Conservation (phyloP, 2,113 vertebrate species). For the Hyperopisus bebe region DNA sequence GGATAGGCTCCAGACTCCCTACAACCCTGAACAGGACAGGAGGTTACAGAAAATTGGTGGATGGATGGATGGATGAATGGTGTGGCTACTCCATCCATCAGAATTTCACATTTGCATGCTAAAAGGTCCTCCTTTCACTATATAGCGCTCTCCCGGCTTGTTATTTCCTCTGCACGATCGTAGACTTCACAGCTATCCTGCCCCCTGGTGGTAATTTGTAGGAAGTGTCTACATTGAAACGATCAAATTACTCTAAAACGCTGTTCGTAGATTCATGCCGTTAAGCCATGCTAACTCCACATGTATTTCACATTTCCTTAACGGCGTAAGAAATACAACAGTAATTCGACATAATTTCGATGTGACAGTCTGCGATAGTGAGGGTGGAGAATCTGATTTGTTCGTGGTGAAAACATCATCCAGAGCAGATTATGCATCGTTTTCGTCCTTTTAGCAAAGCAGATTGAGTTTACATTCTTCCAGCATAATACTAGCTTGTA, state of each 20-base stretch:
- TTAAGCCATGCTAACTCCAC: neutral
- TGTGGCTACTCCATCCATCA: neutral
- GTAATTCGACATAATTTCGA: constrained; percentile 18
- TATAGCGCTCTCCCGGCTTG: neutral
- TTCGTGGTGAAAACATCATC: constrained; percentile 31
- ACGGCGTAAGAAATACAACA: constrained; percentile 17
- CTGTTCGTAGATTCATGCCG: neutral
- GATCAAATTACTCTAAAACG: neutral
- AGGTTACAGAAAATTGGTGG: neutral
- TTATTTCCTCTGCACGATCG: neutral
- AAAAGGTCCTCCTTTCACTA: neutral
- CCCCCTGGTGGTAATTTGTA: constrained; percentile 1
- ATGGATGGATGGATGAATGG: neutral
- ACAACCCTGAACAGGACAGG: neutral
- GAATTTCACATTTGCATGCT: neutral
- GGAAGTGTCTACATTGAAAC: neutral
- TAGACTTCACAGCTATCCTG: neutral
- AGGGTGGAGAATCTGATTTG: constrained; percentile 23
- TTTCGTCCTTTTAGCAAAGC: constrained; percentile 24
- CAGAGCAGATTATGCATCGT: constrained; percentile 32
- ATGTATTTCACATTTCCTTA: constrained; percentile 3
- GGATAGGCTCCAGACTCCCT: neutral
- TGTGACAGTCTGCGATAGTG: constrained; percentile 29
- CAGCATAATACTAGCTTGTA: neutral
- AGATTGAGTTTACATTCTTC: neutral